Conservation (phyloP, 1,140 invertebrate species). For the Stegodyphus mimosarum region DNA sequence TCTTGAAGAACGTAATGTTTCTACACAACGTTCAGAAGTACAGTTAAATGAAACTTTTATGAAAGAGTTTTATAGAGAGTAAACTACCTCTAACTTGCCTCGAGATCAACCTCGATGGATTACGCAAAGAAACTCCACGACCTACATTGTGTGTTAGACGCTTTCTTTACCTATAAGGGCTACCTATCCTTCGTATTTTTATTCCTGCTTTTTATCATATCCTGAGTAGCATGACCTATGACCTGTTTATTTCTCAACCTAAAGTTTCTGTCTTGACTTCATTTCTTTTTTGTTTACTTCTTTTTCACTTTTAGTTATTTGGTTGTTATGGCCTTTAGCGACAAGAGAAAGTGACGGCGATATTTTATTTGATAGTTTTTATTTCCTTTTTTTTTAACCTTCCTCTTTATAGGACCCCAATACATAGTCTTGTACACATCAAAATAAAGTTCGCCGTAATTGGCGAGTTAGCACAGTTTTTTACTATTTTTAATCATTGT, state of each 20-base stretch:
- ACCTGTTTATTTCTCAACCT: conserved; percentile 53
- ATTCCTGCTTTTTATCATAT: conserved; percentile 10
- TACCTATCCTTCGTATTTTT: not conserved
- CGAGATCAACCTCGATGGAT: not conserved
- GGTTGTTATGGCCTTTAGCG: conserved; percentile 23
- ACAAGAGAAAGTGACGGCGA: conserved; percentile 51
- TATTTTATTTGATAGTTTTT: not conserved
- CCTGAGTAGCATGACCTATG: conserved; percentile 39
- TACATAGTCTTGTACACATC: no score
- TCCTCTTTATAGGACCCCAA: no score
- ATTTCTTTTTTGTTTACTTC: not conserved
- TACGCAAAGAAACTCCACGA: not conserved
- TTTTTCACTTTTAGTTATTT: no score
- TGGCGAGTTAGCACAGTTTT: no score
- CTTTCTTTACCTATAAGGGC: not conserved
- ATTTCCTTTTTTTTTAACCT: no score
- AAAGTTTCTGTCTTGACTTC: conserved; percentile 28
- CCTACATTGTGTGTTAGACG: conserved; percentile 12
- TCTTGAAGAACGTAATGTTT: no score
- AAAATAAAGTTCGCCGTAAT: no score
- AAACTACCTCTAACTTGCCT: not conserved
- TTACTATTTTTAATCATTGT: no score
- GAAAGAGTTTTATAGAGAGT: no score
- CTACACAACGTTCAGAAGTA: no score
- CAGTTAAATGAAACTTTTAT: no score